A percentile compares a stretch with the other conserved stretches of the same genome.
phyloP scores from a whole-genome alignment of 1,140 invertebrate genomes.

The Luehdorfia chinensis region DNA sequence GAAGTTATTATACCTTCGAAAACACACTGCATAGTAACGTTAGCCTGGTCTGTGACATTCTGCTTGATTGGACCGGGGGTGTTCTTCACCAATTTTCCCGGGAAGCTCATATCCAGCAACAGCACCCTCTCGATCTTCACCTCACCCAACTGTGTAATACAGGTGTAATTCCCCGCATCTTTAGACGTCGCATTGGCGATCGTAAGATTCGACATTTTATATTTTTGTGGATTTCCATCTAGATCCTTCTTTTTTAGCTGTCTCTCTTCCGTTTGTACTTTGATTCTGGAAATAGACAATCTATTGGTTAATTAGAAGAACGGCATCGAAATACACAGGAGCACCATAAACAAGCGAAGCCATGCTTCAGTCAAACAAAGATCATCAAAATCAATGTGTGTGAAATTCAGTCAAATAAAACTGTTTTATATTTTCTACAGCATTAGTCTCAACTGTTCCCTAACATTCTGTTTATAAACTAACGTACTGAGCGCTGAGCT shows the following conservation, averaged over 20 bases:
- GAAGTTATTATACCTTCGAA: slow-evolving; percentile 62
- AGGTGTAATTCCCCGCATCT: slow-evolving; percentile 79
- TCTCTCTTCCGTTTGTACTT: slow-evolving; percentile 29
- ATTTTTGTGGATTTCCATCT: slow-evolving; percentile 43
- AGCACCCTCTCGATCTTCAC: slow-evolving; percentile 25
- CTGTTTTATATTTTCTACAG: too few relatives aligned
- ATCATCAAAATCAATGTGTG: too few relatives aligned
- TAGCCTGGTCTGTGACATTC: slow-evolving; percentile 41
- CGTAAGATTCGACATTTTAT: slow-evolving; percentile 56
- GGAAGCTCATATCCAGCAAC: slow-evolving; percentile 48
- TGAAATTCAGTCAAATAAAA: too few relatives aligned
- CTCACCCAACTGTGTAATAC: slow-evolving; percentile 50
- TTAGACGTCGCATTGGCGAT: slow-evolving; percentile 69
- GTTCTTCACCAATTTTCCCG: slow-evolving; percentile 39
- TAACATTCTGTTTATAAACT: too few relatives aligned
- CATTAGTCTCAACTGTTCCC: too few relatives aligned
- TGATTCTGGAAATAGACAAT: slow-evolving; percentile 33
- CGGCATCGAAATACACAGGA: too few relatives aligned
- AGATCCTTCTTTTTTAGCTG: slow-evolving; percentile 33
- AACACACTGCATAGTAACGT: slow-evolving; percentile 49
- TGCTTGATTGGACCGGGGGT: slow-evolving; percentile 39
- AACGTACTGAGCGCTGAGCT: too few relatives aligned
- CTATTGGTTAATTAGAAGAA: too few relatives aligned
- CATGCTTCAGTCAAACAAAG: too few relatives aligned
- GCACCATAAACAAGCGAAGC: too few relatives aligned